Percentiles rank a stretch among this genome's conserved stretches.
phyloP scores from a whole-genome alignment of 2,797 vertebrate species.

The Zenarchopterus dispar region DNA sequence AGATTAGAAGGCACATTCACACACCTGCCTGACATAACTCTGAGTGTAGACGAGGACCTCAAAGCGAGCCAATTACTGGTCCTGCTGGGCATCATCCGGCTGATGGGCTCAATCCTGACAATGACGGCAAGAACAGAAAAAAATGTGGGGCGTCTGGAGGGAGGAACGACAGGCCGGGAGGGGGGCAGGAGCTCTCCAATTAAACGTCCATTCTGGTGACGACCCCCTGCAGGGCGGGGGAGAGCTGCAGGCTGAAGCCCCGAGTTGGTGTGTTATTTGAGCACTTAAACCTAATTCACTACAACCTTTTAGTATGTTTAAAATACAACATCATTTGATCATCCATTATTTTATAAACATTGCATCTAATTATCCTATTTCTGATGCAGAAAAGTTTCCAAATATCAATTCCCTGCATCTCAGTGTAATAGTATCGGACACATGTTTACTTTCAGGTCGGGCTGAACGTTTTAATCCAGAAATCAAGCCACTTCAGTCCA shows the following conservation, averaged over 20 bases:
- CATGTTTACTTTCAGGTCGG: slow-evolving; percentile 81
- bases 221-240: slow-evolving; percentile 59
- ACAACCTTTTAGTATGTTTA: slow-evolving; percentile 10
- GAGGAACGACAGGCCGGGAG: slow-evolving; percentile 54
- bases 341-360: background rate
- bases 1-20: slow-evolving; percentile 30
- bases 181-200: slow-evolving; percentile 75
- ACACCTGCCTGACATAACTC: slow-evolving; percentile 51
- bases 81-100: slow-evolving; percentile 84
- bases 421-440: background rate
- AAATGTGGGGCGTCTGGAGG: slow-evolving; percentile 74
- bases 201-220: slow-evolving; percentile 75
- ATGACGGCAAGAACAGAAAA: slow-evolving; percentile 73
- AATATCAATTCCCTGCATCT: background rate
- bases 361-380: background rate
- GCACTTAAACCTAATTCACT: slow-evolving; percentile 19
- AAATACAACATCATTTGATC: background rate
- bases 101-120: slow-evolving; percentile 86
- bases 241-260: slow-evolving; percentile 51
- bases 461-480: slow-evolving; percentile 90
- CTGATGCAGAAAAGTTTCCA: background rate
- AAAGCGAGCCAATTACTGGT: slow-evolving; percentile 87
- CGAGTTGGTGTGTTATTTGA: slow-evolving; percentile 46
- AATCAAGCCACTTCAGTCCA: slow-evolving; percentile 87
- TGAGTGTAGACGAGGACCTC: slow-evolving; percentile 49